Evolutionary conservation across 2,888 invertebrate species (phyloP).

Genomic region (Ramazzottius varieornatus): DNA sequence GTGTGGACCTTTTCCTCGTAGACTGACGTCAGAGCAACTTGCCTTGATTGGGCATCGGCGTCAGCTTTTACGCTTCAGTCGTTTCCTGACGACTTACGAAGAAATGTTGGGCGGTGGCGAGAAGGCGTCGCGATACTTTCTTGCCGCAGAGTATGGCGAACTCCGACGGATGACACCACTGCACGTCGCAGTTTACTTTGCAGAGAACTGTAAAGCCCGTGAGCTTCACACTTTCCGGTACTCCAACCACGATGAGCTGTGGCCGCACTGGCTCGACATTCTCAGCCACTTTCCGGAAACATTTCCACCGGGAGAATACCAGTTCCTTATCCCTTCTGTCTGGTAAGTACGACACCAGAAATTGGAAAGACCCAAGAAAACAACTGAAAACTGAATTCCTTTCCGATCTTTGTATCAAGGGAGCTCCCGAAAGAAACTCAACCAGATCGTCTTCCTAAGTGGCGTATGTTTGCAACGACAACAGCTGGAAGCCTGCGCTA

Average conservation of each 20-base stretch:
- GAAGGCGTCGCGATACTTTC: background rate
- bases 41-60: background rate
- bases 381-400: background rate
- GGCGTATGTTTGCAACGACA: no score
- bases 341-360: background rate
- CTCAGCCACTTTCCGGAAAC: background rate
- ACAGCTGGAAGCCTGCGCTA: no score
- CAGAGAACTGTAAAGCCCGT: background rate
- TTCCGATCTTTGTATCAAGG: background rate
- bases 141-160: background rate
- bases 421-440: no score
- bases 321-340: background rate
- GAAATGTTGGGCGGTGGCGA: conserved; percentile 1
- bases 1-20: background rate
- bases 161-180: background rate
- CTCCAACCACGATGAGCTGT: background rate
- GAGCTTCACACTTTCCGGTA: background rate
- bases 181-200: background rate
- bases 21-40: background rate
- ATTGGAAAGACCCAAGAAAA: background rate
- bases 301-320: background rate
- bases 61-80: background rate
- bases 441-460: no score
- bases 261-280: background rate
- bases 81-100: background rate